Conservation (phyloP, 2,888 invertebrate genomes). For the Euclidia mi region DNA sequence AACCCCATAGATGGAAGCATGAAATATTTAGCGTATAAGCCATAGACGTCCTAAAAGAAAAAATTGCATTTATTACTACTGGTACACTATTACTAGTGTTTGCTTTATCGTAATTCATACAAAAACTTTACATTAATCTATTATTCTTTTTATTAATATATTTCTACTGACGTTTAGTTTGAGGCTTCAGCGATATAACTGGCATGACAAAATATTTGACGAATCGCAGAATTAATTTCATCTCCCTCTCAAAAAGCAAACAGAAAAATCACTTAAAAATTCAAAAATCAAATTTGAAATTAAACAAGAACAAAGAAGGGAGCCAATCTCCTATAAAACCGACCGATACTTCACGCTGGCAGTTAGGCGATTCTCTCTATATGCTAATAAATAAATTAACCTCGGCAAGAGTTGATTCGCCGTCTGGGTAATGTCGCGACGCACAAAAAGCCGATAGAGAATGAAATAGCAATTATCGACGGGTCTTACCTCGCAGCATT, state of each 20-base stretch:
- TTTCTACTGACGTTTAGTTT: no score
- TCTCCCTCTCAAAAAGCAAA: constrained; percentile 5
- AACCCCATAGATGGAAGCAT: no score
- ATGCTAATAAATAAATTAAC: constrained; percentile 83
- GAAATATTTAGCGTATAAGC: no score
- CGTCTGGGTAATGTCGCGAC: constrained; percentile 68
- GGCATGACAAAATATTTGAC: no score
- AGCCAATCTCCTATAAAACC: constrained; percentile 46
- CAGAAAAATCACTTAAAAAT: constrained; percentile 11
- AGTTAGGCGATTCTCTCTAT: constrained; percentile 75
- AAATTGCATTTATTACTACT: no score
- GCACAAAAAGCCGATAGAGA: constrained; percentile 65
- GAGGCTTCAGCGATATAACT: no score
- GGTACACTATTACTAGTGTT: no score
- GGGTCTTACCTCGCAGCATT: constrained; percentile 54
- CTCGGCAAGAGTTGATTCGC: constrained; percentile 75
- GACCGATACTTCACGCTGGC: constrained; percentile 47
- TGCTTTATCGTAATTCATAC: no score
- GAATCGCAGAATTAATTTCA: no score
- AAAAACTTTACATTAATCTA: no score
- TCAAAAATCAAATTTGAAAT: constrained; percentile 34
- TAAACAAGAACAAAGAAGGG: constrained; percentile 36
- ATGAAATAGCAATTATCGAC: constrained; percentile 78
- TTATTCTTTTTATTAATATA: no score
- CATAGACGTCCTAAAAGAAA: no score